These are phyloP conservation scores for Zygogramma bicolorata DNA, from an alignment of 2,888 invertebrate species.

Conservation along the genomic window DNA sequence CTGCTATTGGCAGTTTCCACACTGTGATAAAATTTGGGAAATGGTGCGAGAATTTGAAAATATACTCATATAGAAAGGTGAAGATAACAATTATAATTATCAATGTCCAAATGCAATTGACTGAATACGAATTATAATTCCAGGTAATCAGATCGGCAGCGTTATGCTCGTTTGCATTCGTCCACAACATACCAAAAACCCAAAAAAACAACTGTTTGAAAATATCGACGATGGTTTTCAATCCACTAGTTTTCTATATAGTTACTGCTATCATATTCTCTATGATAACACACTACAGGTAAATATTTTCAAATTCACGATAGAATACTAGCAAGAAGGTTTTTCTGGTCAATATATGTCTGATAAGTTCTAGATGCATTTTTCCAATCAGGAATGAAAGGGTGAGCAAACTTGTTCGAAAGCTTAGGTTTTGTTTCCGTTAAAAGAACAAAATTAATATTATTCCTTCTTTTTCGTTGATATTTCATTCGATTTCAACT, in stretches of 20 bases:
- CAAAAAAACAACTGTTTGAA: constrained; percentile 56
- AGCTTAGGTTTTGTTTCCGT: too few relatives aligned
- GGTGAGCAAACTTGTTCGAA: too few relatives aligned
- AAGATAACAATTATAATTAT: too few relatives aligned
- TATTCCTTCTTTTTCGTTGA: too few relatives aligned
- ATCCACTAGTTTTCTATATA: constrained; percentile 62
- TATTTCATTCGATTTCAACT: too few relatives aligned
- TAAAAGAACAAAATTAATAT: too few relatives aligned
- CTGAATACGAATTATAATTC: constrained; percentile 39
- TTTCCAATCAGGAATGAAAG: too few relatives aligned
- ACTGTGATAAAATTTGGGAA: constrained; percentile 64
- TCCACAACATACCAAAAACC: constrained; percentile 60
- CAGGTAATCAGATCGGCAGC: constrained; percentile 65
- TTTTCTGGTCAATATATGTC: too few relatives aligned
- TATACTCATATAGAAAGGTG: constrained; percentile 59
- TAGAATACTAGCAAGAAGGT: too few relatives aligned
- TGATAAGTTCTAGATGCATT: too few relatives aligned
- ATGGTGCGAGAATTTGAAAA: constrained; percentile 61
- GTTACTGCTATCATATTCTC: constrained; percentile 60
- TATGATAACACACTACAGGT: constrained; percentile 67
- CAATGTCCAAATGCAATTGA: neutral
- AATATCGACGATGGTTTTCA: constrained; percentile 60
- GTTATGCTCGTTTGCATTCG: constrained; percentile 65
- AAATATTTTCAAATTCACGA: constrained; percentile 41
- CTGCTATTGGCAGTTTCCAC: constrained; percentile 63